A percentile compares a stretch with the other conserved stretches of the same genome.
Evolutionary conservation across 2,888 invertebrate species (phyloP).

Genomic region (Stratiomys singularior): DNA sequence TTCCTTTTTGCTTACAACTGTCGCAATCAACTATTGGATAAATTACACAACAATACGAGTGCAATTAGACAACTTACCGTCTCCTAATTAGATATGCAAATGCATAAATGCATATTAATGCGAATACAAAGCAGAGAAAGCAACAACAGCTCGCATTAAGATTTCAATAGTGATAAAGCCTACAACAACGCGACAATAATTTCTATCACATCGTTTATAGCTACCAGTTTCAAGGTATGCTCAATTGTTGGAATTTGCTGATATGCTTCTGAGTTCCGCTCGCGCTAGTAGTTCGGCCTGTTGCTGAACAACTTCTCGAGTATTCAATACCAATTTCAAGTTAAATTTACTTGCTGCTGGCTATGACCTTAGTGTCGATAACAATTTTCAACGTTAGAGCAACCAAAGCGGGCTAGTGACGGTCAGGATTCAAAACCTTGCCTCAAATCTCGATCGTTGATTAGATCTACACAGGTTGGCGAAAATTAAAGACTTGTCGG

Average conservation of each 20-base stretch:
- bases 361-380: not conserved
- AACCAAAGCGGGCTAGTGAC: too few species aligned
- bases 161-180: slow-evolving; percentile 16
- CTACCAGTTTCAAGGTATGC: not conserved
- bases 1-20: not conserved
- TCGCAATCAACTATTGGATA: not conserved
- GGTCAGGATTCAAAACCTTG: too few species aligned
- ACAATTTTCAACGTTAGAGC: too few species aligned
- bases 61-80: slow-evolving; percentile 28
- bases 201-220: not conserved
- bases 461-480: too few species aligned
- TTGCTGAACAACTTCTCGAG: not conserved
- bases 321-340: not conserved
- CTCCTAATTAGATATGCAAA: slow-evolving; percentile 21
- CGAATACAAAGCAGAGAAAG: not conserved
- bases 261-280: not conserved
- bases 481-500: too few species aligned
- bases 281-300: not conserved
- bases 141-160: slow-evolving; percentile 11
- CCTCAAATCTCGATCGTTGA: too few species aligned
- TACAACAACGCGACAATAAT: slow-evolving; percentile 18
- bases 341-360: not conserved
- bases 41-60: slow-evolving; percentile 24
- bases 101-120: slow-evolving; percentile 33
- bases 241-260: not conserved